phyloP scores from a whole-genome alignment of 1,140 invertebrate species.

The Drosophila guanche region DNA sequence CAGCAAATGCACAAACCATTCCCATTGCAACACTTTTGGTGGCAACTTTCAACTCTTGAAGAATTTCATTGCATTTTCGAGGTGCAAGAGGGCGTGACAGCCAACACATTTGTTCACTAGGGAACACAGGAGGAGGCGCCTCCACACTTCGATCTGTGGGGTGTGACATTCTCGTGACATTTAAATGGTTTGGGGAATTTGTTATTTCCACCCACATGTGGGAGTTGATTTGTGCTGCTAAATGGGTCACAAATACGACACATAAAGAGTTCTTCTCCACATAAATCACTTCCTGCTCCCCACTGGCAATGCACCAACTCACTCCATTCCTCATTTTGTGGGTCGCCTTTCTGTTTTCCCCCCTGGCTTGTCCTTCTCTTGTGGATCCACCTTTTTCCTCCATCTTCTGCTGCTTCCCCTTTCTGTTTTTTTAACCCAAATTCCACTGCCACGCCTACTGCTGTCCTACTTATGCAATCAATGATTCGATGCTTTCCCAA shows the following conservation, averaged over 20 bases:
- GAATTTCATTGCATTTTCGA: slow-evolving; percentile 31
- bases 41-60: slow-evolving; percentile 6
- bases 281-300: slow-evolving; percentile 20
- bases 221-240: slow-evolving; percentile 15
- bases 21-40: slow-evolving; percentile 12
- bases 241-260: slow-evolving; percentile 16
- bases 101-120: slow-evolving; percentile 27
- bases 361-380: too few species aligned
- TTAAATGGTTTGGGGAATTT: slow-evolving; percentile 32
- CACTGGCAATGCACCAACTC: background rate
- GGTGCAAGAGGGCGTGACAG: slow-evolving; percentile 13
- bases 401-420: slow-evolving; percentile 4
- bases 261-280: slow-evolving; percentile 23
- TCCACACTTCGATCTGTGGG: slow-evolving; percentile 2
- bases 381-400: background rate
- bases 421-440: slow-evolving; percentile 31
- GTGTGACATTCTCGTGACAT: slow-evolving; percentile 38
- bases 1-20: too few species aligned
- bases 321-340: too few species aligned
- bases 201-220: slow-evolving; percentile 29
- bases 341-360: too few species aligned
- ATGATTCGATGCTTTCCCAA: slow-evolving; percentile 37
- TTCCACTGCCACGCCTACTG: slow-evolving; percentile 37
- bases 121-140: slow-evolving; percentile 11
- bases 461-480: slow-evolving; percentile 43